A percentile compares a stretch with the other conserved stretches of the same genome.
Evolutionary conservation across 2,797 vertebrate genomes (phyloP).

Genomic region (Coranthus polyacanthus): DNA sequence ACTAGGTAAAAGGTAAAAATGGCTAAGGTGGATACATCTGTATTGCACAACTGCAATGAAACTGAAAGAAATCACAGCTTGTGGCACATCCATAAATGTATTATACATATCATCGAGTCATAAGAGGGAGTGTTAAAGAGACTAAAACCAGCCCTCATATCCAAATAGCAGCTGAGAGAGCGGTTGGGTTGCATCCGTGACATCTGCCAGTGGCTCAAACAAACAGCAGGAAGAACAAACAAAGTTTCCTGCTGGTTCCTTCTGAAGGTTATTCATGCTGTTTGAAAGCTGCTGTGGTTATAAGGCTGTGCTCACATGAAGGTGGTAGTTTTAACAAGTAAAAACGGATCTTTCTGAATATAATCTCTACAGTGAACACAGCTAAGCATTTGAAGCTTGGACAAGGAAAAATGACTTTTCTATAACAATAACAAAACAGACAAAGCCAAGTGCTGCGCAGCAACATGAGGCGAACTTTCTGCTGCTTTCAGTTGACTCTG

Average conservation of each 20-base stretch:
- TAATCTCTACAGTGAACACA: background rate
- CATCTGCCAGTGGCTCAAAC: constrained; percentile 48
- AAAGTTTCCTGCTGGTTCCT: constrained; percentile 32
- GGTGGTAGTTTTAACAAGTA: background rate
- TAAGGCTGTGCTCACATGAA: background rate
- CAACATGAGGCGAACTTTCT: background rate
- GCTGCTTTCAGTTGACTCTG: background rate
- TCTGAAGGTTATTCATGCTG: constrained; percentile 46
- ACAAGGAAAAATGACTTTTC: background rate
- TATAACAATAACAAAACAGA: background rate
- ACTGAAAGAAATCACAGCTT: too few relatives aligned
- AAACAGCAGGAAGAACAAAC: constrained; percentile 49
- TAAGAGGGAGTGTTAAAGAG: too few relatives aligned
- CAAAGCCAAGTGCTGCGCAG: background rate
- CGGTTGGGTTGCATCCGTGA: constrained; percentile 30
- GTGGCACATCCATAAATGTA: too few relatives aligned
- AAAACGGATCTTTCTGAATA: background rate
- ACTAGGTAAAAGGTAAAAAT: too few relatives aligned
- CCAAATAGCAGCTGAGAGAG: constrained; percentile 26
- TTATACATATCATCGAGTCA: too few relatives aligned
- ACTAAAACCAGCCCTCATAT: background rate
- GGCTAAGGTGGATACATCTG: too few relatives aligned
- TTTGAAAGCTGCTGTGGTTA: background rate
- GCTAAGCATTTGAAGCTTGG: too few relatives aligned
- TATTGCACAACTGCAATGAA: too few relatives aligned